Evolutionary conservation across 2,888 invertebrate species (phyloP).

Genomic region (Seira ritae): DNA sequence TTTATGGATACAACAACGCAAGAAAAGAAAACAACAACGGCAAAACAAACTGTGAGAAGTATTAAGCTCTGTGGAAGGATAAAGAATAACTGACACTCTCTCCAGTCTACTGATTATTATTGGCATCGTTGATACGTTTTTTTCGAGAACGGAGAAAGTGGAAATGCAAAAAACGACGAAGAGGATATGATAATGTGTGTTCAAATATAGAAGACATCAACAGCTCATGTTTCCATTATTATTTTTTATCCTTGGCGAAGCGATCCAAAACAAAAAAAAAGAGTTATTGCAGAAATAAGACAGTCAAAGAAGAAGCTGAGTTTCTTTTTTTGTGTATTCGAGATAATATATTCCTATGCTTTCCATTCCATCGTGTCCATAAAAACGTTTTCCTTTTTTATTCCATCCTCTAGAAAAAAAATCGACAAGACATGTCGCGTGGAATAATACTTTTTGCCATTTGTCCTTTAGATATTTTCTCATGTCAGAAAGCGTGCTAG

Average conservation of each 20-base stretch:
- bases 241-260: neutral
- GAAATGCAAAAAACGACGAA: slow-evolving; percentile 1
- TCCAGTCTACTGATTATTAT: slow-evolving; percentile 22
- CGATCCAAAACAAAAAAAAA: neutral
- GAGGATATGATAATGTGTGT: slow-evolving; percentile 12
- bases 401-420: neutral
- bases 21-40: neutral
- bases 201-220: neutral
- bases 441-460: neutral
- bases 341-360: neutral
- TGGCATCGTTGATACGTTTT: neutral
- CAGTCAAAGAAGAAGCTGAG: neutral
- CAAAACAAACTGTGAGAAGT: neutral
- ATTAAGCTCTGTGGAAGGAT: neutral
- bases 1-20: neutral
- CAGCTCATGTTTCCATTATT: slow-evolving; percentile 5
- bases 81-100: slow-evolving; percentile 6
- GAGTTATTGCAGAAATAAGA: neutral
- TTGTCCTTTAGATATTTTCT: slow-evolving; percentile 2
- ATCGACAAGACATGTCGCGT: slow-evolving; percentile 6
- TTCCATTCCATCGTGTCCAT: neutral
- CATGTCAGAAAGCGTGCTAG: slow-evolving; percentile 11
- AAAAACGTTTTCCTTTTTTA: neutral
- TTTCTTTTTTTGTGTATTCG: neutral
- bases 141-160: neutral